phyloP scores from a whole-genome alignment of 2,797 vertebrate genomes.

The Girardinus metallicus region DNA sequence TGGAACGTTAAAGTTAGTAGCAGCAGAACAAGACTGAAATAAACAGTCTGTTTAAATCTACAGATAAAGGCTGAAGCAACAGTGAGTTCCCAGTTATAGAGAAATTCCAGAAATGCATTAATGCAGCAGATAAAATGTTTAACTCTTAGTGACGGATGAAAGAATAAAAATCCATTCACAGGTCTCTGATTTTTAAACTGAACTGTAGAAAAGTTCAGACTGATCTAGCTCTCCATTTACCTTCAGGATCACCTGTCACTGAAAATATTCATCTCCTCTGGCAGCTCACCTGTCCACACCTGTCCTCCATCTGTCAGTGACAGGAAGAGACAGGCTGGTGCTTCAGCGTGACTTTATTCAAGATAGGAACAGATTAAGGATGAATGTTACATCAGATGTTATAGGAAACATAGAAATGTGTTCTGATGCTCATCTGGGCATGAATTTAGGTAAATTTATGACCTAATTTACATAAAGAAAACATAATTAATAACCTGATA shows the following conservation, averaged over 20 bases:
- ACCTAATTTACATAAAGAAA: too few relatives aligned
- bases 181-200: conserved; percentile 66
- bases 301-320: conserved; percentile 3
- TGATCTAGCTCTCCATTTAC: conserved; percentile 19
- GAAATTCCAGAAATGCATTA: neutral
- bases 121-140: neutral
- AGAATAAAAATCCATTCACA: conserved; percentile 52
- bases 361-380: neutral
- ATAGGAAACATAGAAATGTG: neutral
- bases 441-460: neutral
- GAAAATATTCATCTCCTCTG: neutral
- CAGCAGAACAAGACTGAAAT: too few relatives aligned
- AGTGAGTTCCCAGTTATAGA: neutral
- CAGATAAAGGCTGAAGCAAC: neutral
- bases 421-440: neutral
- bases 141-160: neutral
- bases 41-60: neutral
- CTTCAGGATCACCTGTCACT: neutral
- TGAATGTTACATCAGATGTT: neutral
- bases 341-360: neutral
- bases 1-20: too few relatives aligned
- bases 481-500: neutral
- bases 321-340: neutral
- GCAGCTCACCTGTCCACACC: conserved; percentile 20
- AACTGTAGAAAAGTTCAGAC: conserved; percentile 64